Evolutionary conservation across 2,797 vertebrate species (phyloP).

Genomic region (Anableps anableps): DNA sequence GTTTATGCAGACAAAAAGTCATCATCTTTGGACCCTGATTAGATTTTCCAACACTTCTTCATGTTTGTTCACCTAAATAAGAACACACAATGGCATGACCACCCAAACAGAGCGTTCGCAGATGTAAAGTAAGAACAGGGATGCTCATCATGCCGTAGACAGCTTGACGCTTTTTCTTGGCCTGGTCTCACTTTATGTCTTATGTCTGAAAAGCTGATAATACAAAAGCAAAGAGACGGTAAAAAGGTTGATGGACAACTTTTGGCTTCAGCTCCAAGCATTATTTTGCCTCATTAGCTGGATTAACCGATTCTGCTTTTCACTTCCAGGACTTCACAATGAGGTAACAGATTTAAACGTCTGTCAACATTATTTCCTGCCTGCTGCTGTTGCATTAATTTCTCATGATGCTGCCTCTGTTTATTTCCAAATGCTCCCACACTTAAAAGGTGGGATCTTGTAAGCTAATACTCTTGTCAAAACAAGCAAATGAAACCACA

Average conservation of each 20-base stretch:
- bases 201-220: conserved; percentile 1
- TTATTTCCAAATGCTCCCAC: conserved; percentile 49
- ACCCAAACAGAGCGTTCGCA: conserved; percentile 65
- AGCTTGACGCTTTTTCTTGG: conserved; percentile 48
- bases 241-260: conserved; percentile 7
- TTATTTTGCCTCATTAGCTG: conserved; percentile 24
- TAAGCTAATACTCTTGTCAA: conserved; percentile 67
- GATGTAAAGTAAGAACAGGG: conserved; percentile 53
- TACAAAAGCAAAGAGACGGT: conserved; percentile 10
- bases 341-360: conserved; percentile 36
- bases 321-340: conserved; percentile 25
- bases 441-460: conserved; percentile 50
- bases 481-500: conserved; percentile 72
- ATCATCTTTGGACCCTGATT: conserved; percentile 73
- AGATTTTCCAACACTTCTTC: conserved; percentile 57
- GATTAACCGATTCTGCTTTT: conserved; percentile 37
- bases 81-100: conserved; percentile 61
- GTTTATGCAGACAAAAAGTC: conserved; percentile 67
- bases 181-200: conserved; percentile 27
- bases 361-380: conserved; percentile 40
- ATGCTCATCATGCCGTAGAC: conserved; percentile 68
- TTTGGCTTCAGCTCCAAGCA: conserved; percentile 5
- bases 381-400: conserved; percentile 39
- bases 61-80: conserved; percentile 69
- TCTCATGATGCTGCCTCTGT: conserved; percentile 38